phyloP scores from a whole-genome alignment of 2,888 invertebrate species.

The Coleophora deauratella region DNA sequence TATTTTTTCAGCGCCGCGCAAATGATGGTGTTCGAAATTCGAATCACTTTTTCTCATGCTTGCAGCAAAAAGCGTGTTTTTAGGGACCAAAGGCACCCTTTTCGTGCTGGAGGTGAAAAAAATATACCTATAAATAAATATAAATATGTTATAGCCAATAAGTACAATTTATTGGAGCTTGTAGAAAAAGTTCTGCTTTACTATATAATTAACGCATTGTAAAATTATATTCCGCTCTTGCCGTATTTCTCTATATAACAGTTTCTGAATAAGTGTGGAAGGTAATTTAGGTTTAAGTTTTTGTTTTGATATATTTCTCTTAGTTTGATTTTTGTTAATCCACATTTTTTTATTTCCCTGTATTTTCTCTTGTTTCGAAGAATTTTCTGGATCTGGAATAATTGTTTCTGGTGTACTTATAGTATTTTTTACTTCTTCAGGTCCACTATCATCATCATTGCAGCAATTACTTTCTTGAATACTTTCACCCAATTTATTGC shows the following conservation, averaged over 20 bases:
- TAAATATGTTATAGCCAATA: no score
- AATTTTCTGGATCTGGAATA: not conserved
- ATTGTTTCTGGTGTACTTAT: slow-evolving; percentile 1
- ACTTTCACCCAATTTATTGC: no score
- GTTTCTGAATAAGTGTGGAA: slow-evolving; percentile 78
- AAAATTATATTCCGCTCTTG: slow-evolving; percentile 90
- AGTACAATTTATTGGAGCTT: no score
- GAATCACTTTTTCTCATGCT: no score
- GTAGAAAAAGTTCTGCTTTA: slow-evolving; percentile 77
- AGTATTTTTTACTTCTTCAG: slow-evolving; percentile 50
- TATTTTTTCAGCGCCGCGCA: no score
- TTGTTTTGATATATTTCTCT: slow-evolving; percentile 15
- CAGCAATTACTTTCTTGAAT: no score
- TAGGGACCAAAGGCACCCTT: no score
- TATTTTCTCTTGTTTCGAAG: slow-evolving; percentile 14
- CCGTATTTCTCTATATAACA: slow-evolving; percentile 84
- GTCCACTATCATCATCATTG: slow-evolving; percentile 58
- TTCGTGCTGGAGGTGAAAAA: no score
- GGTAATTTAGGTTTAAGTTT: slow-evolving; percentile 40
- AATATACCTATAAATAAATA: no score
- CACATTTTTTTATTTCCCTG: slow-evolving; percentile 18
- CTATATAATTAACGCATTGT: slow-evolving; percentile 88
- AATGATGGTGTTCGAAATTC: no score
- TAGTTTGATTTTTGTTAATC: slow-evolving; percentile 16
- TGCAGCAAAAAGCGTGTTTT: no score